Evolutionary conservation across 1,140 invertebrate genomes (phyloP), one percentile per base, ranked within the genome.

Genomic region (Hyphantria cunea): DNA sequence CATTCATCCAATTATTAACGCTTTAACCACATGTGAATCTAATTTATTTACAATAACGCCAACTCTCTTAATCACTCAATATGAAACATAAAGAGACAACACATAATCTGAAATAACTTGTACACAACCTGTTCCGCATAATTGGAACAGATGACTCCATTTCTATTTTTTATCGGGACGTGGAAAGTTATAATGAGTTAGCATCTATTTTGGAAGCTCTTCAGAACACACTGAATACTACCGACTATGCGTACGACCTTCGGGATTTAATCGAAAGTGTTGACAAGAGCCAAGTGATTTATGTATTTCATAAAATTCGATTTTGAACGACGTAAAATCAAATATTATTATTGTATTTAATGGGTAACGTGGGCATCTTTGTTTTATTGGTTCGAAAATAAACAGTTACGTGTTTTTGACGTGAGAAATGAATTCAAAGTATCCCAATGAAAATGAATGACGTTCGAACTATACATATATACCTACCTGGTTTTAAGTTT

Each of bases 191-290:
- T 89, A 88, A 88, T 86, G 79, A 86, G 82, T 75, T 70, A 42
- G 64, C 4, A 64, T 79, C 81, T 89, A 89, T 89, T 89, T 89
- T 51, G 42, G 79, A 72, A 62, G 74, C 86, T 84, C 84, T 85
- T 78, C 78, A 78, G 80, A 84, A 84, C 83, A 87, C 76, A 69
- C 72, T 68, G 54, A 51, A 67, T 69, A 72, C 70, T 68, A 71
- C 72, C 64, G 72, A 53, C 60, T 69, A 70, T 72, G 76, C 66
- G 52, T 45, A 32, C 80, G 83, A 84, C 86, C 85, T 89, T 88
- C 82, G 42, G 34, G 34, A 58, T 75, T 80, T 88, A 88, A 90
- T 88, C 80, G 87, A 87, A 88, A 78, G 82, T 88, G 87, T 84
- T 86, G 87, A 90, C 85, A 88, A 69, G 73, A 58, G 73, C 63